These are phyloP conservation scores for Toxostoma redivivum DNA, from an alignment of 2,113 vertebrate species.

Conservation along the genomic window DNA sequence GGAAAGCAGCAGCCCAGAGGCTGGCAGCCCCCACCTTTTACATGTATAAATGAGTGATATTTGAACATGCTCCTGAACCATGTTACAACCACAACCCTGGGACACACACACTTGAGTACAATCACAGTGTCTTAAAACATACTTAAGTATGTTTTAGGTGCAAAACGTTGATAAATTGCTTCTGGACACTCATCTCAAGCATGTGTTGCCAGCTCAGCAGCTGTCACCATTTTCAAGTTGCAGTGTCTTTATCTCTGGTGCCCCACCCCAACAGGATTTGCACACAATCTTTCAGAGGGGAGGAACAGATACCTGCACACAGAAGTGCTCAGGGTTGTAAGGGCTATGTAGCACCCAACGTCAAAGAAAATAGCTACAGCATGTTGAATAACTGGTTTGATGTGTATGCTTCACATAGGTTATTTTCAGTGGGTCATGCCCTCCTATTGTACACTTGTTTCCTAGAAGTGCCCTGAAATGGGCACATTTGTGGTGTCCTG, in stretches of 20 bases:
- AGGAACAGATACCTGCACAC: neutral
- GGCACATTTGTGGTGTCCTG: neutral
- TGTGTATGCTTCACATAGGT: neutral
- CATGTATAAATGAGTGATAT: neutral
- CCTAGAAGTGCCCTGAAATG: neutral
- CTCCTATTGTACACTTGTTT: neutral
- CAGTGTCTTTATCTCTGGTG: neutral
- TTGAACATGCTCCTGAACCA: neutral
- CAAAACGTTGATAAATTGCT: neutral
- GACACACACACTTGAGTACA: neutral
- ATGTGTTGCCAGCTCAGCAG: neutral
- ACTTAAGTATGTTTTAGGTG: neutral
- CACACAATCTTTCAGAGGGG: neutral
- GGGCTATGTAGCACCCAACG: neutral
- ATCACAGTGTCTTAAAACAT: neutral
- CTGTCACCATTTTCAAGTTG: neutral
- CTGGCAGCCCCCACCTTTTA: neutral
- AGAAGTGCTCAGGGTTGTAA: neutral
- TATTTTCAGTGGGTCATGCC: neutral
- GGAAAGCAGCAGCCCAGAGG: neutral
- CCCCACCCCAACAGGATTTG: neutral
- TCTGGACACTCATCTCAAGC: neutral
- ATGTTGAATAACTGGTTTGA: slow-evolving; percentile 44
- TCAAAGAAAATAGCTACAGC: neutral
- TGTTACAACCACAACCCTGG: fast-evolving